Conservation (phyloP, 1,140 invertebrate genomes). For the Penaeus indicus region DNA sequence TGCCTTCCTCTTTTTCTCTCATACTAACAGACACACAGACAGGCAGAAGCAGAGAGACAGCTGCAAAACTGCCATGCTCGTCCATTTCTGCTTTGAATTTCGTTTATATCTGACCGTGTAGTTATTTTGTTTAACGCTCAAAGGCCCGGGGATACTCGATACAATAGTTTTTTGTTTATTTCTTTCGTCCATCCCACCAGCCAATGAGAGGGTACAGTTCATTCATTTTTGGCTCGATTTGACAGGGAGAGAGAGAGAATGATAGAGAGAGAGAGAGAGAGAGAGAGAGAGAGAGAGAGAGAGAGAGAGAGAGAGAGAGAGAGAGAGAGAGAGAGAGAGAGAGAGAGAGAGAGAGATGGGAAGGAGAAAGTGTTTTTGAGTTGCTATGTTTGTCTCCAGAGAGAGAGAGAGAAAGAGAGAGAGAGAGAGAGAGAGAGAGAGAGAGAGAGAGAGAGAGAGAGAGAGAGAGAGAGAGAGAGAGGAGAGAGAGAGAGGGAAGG, state of each 20-base stretch:
- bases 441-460: background rate
- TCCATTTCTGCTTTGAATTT: no score
- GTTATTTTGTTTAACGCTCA: no score
- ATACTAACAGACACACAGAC: no score
- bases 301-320: background rate
- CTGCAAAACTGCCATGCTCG: no score
- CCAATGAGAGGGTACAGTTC: no score
- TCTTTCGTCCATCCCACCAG: no score
- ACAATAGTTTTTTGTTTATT: no score
- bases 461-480: background rate
- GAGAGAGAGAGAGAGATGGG: background rate
- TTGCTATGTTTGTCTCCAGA: background rate
- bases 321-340: background rate
- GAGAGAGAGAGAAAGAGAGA: background rate
- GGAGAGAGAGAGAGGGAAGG: conserved; percentile 9
- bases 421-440: background rate
- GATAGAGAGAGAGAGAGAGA: background rate
- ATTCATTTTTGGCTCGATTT: no score
- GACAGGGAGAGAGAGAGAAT: background rate
- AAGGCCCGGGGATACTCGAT: no score
- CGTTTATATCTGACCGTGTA: no score
- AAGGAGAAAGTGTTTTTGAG: background rate
- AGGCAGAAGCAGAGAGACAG: no score
- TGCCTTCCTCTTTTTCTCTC: no score
- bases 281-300: background rate